These are phyloP conservation scores for Bufo gargarizans DNA, from an alignment of 2,113 vertebrate genomes.

Conservation along the genomic window DNA sequence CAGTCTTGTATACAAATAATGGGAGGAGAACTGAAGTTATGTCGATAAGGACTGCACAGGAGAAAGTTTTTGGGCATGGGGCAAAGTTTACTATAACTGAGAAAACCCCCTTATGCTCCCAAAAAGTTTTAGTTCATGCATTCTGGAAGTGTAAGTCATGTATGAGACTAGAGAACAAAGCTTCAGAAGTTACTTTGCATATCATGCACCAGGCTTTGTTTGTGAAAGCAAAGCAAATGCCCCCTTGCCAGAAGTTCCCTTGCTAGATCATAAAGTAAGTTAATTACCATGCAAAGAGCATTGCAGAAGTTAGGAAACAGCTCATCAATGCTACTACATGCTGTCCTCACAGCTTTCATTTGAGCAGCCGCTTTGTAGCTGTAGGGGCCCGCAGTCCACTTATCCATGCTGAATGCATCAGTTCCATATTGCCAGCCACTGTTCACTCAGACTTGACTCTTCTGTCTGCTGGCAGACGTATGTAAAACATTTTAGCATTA, in stretches of 20 bases:
- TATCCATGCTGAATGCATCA: conserved; percentile 13
- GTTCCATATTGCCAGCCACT: not conserved
- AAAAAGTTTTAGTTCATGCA: not conserved
- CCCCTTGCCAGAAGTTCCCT: conserved; percentile 3
- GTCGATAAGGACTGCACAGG: too few relatives aligned
- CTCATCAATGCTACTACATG: conserved; percentile 29
- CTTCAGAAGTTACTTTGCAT: conserved; percentile 44
- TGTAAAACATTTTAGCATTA: conserved; percentile 12
- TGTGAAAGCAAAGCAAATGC: conserved; percentile 47
- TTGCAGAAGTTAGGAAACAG: conserved; percentile 27
- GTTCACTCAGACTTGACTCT: conserved; percentile 24
- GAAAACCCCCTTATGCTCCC: too few relatives aligned
- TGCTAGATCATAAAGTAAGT: conserved; percentile 50
- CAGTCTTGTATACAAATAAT: too few relatives aligned
- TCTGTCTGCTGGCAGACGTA: conserved; percentile 33
- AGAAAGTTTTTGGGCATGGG: too few relatives aligned
- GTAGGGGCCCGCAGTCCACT: conserved; percentile 20
- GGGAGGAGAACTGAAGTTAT: too few relatives aligned
- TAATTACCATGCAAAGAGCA: conserved; percentile 39
- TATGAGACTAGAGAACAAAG: conserved; percentile 32
- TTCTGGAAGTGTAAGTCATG: conserved; percentile 3
- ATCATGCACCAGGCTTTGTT: conserved; percentile 17
- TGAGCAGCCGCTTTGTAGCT: conserved; percentile 23
- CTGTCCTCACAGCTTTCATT: conserved; percentile 21
- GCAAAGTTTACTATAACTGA: too few relatives aligned